phyloP scores from a whole-genome alignment of 1,140 invertebrate species.

The Zaprionus inermis region DNA sequence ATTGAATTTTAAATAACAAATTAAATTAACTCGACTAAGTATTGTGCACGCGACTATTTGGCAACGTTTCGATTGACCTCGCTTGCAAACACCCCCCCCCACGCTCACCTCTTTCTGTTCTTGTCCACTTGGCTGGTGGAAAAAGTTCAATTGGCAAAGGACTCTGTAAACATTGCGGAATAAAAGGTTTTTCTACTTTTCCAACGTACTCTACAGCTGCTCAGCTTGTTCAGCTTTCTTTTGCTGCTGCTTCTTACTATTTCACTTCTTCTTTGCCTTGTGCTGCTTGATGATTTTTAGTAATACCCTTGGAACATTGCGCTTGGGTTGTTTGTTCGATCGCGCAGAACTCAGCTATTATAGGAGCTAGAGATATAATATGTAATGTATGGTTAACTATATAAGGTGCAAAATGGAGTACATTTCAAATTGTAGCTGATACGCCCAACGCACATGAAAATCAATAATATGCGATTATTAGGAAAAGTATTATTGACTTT shows the following conservation, averaged over 20 bases:
- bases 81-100: background rate
- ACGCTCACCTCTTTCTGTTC: background rate
- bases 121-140: slow-evolving; percentile 43
- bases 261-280: slow-evolving; percentile 31
- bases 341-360: too few species aligned
- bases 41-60: slow-evolving; percentile 61
- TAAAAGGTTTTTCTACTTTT: slow-evolving; percentile 84
- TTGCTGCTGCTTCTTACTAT: slow-evolving; percentile 41
- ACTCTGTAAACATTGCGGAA: slow-evolving; percentile 81
- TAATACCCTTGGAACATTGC: too few species aligned
- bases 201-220: slow-evolving; percentile 37
- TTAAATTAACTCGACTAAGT: slow-evolving; percentile 80
- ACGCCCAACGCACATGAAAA: too few species aligned
- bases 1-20: slow-evolving; percentile 84
- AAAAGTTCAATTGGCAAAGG: slow-evolving; percentile 82
- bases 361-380: too few species aligned
- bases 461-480: too few species aligned
- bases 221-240: slow-evolving; percentile 6
- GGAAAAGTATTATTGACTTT: too few species aligned
- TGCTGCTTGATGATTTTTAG: slow-evolving; percentile 17
- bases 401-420: too few species aligned
- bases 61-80: slow-evolving; percentile 10
- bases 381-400: too few species aligned
- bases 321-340: too few species aligned
- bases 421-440: too few species aligned